phyloP scores from a whole-genome alignment of 2,113 vertebrate genomes.

The Nothocercus nigrocapillus region DNA sequence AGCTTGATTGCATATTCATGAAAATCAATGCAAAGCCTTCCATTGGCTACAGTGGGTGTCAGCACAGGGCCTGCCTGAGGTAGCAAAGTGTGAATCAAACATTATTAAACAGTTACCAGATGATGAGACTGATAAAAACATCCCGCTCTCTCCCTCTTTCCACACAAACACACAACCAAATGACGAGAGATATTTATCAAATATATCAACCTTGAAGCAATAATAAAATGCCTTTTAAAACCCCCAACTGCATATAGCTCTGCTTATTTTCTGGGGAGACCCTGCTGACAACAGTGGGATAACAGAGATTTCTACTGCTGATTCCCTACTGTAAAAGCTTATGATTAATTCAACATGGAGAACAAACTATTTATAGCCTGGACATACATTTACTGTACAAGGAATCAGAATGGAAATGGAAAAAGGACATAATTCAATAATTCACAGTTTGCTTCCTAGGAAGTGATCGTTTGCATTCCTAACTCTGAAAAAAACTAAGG shows the following conservation, averaged over 20 bases:
- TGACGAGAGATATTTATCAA: conserved; percentile 29
- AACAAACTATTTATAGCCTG: background rate
- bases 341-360: background rate
- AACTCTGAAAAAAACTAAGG: conserved; percentile 19
- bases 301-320: background rate
- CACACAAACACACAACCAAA: background rate
- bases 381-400: background rate
- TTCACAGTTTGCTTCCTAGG: background rate
- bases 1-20: background rate
- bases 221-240: conserved; percentile 36
- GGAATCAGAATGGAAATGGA: background rate
- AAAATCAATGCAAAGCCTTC: background rate
- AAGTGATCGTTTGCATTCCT: background rate
- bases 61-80: background rate
- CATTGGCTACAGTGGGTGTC: background rate
- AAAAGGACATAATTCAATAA: background rate
- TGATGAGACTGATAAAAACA: conserved; percentile 22
- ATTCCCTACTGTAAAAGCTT: conserved; percentile 38
- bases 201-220: background rate
- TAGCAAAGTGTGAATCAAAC: conserved; percentile 12
- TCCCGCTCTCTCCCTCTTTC: conserved; percentile 4
- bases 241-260: background rate
- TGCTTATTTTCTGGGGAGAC: conserved; percentile 12
- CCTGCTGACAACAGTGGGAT: background rate
- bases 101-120: conserved; percentile 38